Evolutionary conservation across 2,113 vertebrate species (phyloP).

Genomic region (Cinclus mexicanus): DNA sequence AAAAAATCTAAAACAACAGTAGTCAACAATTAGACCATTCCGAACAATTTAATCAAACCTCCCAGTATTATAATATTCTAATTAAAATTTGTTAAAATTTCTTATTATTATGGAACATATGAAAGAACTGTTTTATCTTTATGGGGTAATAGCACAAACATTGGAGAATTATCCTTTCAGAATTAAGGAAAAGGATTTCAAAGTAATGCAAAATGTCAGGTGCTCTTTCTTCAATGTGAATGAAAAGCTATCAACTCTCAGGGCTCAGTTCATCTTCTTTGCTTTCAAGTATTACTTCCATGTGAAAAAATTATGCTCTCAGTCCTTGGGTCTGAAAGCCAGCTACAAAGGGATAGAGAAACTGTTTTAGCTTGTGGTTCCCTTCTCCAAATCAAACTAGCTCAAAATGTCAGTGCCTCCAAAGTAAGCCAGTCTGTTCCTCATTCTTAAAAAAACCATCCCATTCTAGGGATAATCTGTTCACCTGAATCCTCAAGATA

Average conservation of each 20-base stretch:
- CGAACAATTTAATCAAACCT: background rate
- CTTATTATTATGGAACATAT: background rate
- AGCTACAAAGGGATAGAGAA: background rate
- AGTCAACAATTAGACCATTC: background rate
- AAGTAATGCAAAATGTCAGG: background rate
- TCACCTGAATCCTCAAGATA: background rate
- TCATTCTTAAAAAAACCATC: background rate
- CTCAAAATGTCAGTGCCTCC: conserved; percentile 2
- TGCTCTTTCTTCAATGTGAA: background rate
- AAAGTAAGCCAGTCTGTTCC: background rate
- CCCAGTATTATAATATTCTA: background rate
- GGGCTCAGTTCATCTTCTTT: background rate
- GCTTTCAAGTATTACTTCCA: conserved; percentile 27
- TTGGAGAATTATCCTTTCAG: background rate
- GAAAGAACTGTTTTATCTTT: background rate
- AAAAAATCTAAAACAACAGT: background rate
- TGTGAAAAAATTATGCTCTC: background rate
- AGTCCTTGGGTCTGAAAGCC: background rate
- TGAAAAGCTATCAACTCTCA: background rate
- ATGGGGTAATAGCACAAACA: background rate
- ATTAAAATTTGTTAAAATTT: background rate
- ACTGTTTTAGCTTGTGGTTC: background rate
- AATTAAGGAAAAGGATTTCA: background rate
- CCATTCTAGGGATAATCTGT: background rate
- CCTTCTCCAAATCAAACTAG: background rate